Evolutionary conservation across 2,888 invertebrate species (phyloP).

Genomic region (Hofmannophila pseudospretella): DNA sequence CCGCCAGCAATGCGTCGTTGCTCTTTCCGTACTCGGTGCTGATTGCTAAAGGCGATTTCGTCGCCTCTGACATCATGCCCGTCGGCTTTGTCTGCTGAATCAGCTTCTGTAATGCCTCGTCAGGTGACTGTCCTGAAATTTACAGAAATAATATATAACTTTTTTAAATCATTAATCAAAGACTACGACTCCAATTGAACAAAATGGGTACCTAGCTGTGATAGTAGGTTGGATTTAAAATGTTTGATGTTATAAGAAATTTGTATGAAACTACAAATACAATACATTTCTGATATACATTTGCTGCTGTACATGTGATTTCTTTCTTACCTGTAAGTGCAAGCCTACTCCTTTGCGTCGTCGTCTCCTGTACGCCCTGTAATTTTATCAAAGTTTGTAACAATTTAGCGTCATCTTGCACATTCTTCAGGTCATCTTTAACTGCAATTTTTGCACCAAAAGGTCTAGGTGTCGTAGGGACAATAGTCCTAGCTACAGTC

Average conservation of each 20-base stretch:
- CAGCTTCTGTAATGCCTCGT: conserved; percentile 62
- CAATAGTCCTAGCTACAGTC: conserved; percentile 30
- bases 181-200: too few relatives aligned
- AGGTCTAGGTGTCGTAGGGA: conserved; percentile 38
- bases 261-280: too few relatives aligned
- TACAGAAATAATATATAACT: too few relatives aligned
- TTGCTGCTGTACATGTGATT: too few relatives aligned
- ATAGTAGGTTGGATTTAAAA: too few relatives aligned
- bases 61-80: conserved; percentile 62
- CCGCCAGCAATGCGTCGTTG: conserved; percentile 83
- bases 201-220: too few relatives aligned
- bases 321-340: conserved; percentile 60
- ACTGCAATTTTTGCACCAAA: conserved; percentile 61
- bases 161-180: too few relatives aligned
- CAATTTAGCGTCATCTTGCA: conserved; percentile 62
- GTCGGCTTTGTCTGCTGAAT: conserved; percentile 49
- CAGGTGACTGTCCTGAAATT: conserved; percentile 62
- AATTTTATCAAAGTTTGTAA: conserved; percentile 70
- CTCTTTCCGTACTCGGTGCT: conserved; percentile 79
- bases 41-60: conserved; percentile 58
- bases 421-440: conserved; percentile 54
- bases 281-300: too few relatives aligned
- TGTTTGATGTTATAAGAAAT: too few relatives aligned
- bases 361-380: conserved; percentile 65
- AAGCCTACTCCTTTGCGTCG: conserved; percentile 57